Evolutionary conservation across 2,113 vertebrate genomes (phyloP).

Genomic region (Silurus meridionalis): DNA sequence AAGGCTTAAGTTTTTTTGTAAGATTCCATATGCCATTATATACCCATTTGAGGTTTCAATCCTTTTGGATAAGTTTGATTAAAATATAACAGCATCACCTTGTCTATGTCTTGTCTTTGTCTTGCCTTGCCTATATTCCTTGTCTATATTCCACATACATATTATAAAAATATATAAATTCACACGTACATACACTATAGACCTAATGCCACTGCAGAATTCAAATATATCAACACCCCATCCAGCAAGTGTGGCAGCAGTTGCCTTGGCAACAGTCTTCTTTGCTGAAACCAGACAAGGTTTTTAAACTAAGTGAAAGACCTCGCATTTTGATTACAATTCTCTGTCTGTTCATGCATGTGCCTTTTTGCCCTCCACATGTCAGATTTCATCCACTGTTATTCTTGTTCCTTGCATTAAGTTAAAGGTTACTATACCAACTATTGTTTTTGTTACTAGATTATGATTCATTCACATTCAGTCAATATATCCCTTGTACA

Average conservation of each 20-base stretch:
- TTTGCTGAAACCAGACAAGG: slow-evolving; percentile 41
- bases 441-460: slow-evolving; percentile 12
- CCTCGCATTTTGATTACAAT: slow-evolving; percentile 41
- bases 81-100: not conserved
- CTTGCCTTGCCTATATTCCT: not conserved
- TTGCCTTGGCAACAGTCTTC: slow-evolving; percentile 45
- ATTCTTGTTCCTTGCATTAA: not conserved
- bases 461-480: slow-evolving; percentile 4
- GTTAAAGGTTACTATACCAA: not conserved
- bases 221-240: slow-evolving; percentile 37
- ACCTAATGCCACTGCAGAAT: slow-evolving; percentile 33
- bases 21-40: not conserved
- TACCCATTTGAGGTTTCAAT: not conserved
- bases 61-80: not conserved
- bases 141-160: not conserved
- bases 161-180: too few relatives aligned
- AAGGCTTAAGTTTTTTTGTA: not conserved
- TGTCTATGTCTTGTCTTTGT: too few relatives aligned
- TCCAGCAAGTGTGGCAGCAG: slow-evolving; percentile 37
- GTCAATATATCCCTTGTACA: not conserved
- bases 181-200: not conserved
- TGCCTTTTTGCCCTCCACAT: not conserved
- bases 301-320: slow-evolving; percentile 44
- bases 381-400: not conserved
- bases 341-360: not conserved